Conservation (phyloP, 2,113 vertebrate genomes). For the Protobothrops flavoviridis region DNA sequence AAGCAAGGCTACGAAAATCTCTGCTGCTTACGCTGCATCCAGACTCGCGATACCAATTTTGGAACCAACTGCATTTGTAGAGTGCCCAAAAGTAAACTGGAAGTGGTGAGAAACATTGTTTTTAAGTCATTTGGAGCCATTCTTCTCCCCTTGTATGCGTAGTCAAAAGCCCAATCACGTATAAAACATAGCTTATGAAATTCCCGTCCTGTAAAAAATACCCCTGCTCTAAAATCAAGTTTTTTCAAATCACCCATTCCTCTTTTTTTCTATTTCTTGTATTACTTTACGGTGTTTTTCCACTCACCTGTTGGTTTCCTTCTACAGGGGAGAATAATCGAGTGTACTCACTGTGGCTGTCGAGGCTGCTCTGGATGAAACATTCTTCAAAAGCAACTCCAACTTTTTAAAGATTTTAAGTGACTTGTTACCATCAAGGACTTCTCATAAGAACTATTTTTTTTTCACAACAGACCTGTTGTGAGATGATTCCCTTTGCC, state of each 20-base stretch:
- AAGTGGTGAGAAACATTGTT: slow-evolving; percentile 84
- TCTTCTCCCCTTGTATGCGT: not conserved
- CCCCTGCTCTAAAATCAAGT: not conserved
- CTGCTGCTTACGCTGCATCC: slow-evolving; percentile 96
- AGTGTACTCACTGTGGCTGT: slow-evolving; percentile 97
- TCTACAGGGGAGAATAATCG: slow-evolving; percentile 92
- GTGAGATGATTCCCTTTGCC: slow-evolving; percentile 11
- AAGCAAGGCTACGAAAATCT: slow-evolving; percentile 97
- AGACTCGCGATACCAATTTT: slow-evolving; percentile 97
- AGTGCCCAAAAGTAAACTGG: slow-evolving; percentile 96
- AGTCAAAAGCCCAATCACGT: not conserved
- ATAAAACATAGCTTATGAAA: not conserved
- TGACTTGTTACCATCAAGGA: slow-evolving; percentile 3
- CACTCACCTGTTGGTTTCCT: not conserved
- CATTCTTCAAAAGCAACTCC: not conserved
- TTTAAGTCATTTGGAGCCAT: not conserved
- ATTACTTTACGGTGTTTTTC: not conserved
- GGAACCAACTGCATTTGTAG: slow-evolving; percentile 98
- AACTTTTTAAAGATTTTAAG: slow-evolving; percentile 6
- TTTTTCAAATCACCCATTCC: not conserved
- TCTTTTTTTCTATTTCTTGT: not conserved
- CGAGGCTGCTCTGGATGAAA: slow-evolving; percentile 93
- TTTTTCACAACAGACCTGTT: not conserved
- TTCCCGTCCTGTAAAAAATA: not conserved
- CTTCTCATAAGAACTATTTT: slow-evolving; percentile 2